phyloP scores from a whole-genome alignment of 2,888 invertebrate genomes.

The Petrophora chlorosata region DNA sequence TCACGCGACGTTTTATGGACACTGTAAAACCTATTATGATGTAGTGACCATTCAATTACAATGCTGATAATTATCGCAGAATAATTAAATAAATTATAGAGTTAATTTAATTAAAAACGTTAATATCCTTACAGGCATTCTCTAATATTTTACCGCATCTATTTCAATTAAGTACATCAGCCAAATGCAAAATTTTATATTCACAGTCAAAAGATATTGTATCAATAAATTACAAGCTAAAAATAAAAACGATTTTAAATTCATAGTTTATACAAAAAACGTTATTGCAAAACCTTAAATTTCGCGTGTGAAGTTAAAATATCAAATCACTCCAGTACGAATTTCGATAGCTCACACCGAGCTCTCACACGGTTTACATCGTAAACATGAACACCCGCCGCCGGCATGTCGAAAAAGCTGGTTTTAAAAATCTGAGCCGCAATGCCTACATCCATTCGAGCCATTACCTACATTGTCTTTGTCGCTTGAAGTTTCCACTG shows the following conservation, averaged over 20 bases:
- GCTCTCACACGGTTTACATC: conserved; percentile 19
- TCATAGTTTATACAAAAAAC: conserved; percentile 2
- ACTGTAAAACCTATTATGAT: conserved; percentile 43
- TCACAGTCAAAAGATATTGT: background rate
- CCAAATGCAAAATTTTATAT: background rate
- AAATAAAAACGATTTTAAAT: background rate
- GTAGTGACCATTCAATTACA: conserved; percentile 55
- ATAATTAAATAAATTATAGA: too few species aligned
- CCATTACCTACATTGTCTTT: conserved; percentile 63
- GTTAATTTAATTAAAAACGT: too few species aligned
- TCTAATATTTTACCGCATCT: too few species aligned
- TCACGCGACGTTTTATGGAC: conserved; percentile 52
- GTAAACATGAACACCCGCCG: conserved; percentile 25
- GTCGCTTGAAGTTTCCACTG: conserved; percentile 64
- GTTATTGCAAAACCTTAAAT: background rate
- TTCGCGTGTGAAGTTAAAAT: conserved; percentile 19
- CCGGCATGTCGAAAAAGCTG: conserved; percentile 16
- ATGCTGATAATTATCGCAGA: conserved; percentile 34
- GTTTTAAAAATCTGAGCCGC: conserved; percentile 31
- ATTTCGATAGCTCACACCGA: conserved; percentile 16
- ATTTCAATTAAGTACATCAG: too few species aligned
- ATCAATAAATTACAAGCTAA: background rate
- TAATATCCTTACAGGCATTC: too few species aligned
- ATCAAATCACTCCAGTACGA: conserved; percentile 21
- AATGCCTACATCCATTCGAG: conserved; percentile 48